These are phyloP conservation scores for Tenualosa thibaudeaui DNA, from an alignment of 2,797 vertebrate species.

Conservation along the genomic window DNA sequence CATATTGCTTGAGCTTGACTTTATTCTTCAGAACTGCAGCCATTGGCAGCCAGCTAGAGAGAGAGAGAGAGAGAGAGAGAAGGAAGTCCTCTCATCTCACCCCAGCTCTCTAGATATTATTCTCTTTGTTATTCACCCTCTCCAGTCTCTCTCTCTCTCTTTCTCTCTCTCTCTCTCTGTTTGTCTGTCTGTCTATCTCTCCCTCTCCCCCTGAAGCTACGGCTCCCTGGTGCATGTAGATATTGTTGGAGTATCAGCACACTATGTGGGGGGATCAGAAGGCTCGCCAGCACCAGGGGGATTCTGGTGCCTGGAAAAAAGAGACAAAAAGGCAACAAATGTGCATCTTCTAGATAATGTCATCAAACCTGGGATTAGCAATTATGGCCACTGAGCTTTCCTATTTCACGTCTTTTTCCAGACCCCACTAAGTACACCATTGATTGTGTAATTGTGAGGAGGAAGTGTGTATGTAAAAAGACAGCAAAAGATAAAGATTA, in stretches of 20 bases:
- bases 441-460: not conserved
- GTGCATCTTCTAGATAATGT: slow-evolving; percentile 21
- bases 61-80: too few species aligned
- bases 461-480: not conserved
- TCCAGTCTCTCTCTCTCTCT: slow-evolving; percentile 31
- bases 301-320: not conserved
- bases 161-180: not conserved
- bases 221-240: slow-evolving; percentile 63
- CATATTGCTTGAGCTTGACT: not conserved
- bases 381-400: not conserved
- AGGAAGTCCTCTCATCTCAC: slow-evolving; percentile 56
- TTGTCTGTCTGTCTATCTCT: slow-evolving; percentile 34
- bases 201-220: slow-evolving; percentile 52
- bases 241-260: slow-evolving; percentile 61
- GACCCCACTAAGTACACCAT: not conserved
- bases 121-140: slow-evolving; percentile 68
- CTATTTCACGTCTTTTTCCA: not conserved
- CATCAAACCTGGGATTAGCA: slow-evolving; percentile 9
- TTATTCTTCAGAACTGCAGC: slow-evolving; percentile 18
- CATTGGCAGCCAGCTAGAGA: not conserved
- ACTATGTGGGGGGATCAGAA: slow-evolving; percentile 67
- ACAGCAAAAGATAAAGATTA: not conserved
- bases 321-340: not conserved
- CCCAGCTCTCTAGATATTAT: slow-evolving; percentile 60
- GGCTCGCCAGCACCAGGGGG: slow-evolving; percentile 67